Base-by-base conservation (phyloP, 1,140 invertebrate species). In the Drosophila hydei region DNA sequence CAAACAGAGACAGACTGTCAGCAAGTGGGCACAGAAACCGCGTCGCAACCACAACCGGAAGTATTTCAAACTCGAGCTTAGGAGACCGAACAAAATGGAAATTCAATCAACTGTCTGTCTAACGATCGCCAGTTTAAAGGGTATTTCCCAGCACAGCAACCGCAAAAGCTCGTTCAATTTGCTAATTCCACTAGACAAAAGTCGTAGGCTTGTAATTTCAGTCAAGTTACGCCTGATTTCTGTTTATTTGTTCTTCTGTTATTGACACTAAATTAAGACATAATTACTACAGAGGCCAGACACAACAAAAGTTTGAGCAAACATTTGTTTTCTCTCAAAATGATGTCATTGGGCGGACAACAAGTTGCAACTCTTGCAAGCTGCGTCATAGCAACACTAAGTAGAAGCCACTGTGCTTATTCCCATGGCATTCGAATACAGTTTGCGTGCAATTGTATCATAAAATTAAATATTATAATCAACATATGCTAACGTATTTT, bases 181-280 rank as follows among this genome's bases (percentile, higher is more conserved):
- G 47, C n/a, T 64, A 71, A 64, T 74, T 36, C 12, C 58, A 74
- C 63, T 71, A 64, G 30, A n/a, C 23, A 50, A 11, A 11, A 36
- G 27, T 8, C 19, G 33, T 45, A 65, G 33, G 21, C 2, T 51
- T 11, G 47, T 56, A 61, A 71, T 36, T 72, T 52, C 12, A 54
- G 40, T 71, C 40, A 33, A 56, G 59, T 63, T 43, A 42, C 25
- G 55, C 30, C 43, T 52, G 16, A 71, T 33, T 43, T 48, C 38
- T 50, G 16, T 27, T 62, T 70, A 16, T 11, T 40, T 42, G 8
- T 23, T 14, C 30, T 62, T 14, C 9, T 51, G 21, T 47, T 42
- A 14, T 42, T 50, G 40, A 14, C 7, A 51, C 48, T 30, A 18
- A 58, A 58, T 65, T 58, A 64, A 58, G 2, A 12, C 19, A 58